Conservation (phyloP, 2,888 invertebrate genomes). For the Tipula unca region DNA sequence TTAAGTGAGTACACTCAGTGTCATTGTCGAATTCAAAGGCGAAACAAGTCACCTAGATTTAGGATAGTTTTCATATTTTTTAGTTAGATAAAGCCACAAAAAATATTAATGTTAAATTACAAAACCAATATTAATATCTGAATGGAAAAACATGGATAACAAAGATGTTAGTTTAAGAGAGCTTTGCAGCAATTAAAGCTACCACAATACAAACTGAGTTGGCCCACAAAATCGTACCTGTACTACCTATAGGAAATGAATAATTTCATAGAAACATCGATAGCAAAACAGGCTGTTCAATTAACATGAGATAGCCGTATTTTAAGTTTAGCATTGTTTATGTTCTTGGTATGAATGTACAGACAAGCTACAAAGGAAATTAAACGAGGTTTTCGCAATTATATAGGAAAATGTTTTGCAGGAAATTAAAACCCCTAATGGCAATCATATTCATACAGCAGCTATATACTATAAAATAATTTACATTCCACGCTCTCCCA, state of each 20-base stretch:
- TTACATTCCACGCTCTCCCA: not conserved
- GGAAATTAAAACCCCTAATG: not conserved
- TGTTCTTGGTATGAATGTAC: not conserved
- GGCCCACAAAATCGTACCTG: not conserved
- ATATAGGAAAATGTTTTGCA: not conserved
- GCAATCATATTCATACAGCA: not conserved
- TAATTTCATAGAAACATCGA: not conserved
- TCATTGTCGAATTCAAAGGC: no score
- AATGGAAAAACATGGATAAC: no score
- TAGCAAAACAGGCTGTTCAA: not conserved
- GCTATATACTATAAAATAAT: not conserved
- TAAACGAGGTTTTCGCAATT: not conserved
- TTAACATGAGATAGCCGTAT: not conserved
- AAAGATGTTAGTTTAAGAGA: no score
- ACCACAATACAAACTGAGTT: no score
- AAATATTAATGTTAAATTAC: no score
- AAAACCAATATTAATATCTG: no score
- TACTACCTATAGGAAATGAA: not conserved
- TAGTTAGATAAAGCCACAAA: no score
- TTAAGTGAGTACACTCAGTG: no score
- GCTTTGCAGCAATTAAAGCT: no score
- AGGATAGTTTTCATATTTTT: no score
- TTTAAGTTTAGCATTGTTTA: not conserved
- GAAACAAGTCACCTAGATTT: no score
- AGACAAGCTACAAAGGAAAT: not conserved